Base-by-base conservation (phyloP, 2,113 vertebrate species). In the Platycercus adscitus region DNA sequence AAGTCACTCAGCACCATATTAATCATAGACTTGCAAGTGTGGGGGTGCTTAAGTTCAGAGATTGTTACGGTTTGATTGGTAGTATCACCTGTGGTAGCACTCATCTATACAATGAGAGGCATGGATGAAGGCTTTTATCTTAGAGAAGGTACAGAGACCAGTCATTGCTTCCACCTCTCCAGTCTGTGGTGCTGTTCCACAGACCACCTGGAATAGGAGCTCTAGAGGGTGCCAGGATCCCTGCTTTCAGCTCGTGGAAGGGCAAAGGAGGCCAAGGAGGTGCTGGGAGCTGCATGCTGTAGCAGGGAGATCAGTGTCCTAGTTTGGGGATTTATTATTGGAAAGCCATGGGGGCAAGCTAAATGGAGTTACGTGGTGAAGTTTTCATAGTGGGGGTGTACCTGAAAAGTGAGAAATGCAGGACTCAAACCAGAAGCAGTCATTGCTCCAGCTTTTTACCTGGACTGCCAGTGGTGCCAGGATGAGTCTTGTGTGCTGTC, bases 291-390 rank as follows among this genome's bases (percentile, higher is more conserved):
- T 79, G 6, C 43, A 9, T 31, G 33, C 44, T 78, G 2, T 25
- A 14, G 73, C 6, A 10, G 17, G 50, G 44, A 56, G 28, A 46
- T 68, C 18, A 17, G 11, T 19, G 41, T 28, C 18, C 29, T 9
- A 16, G 0, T 55, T 46, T 55, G 52, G 19, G 26, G 24, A 39
- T 39, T 8, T 15, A 2, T 29, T n/a, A 8, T 19, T 49, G 44
- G 46, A 81, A 46, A 3, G 1, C 6, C 1, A 0, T 10, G 13
- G 17, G 10, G 16, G 5, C 14, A 68, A 71, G n/a, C 16, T 31
- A 71, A 35, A 33, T 29, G 17, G 44, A 26, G 11, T 28, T 43
- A 20, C 0, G 3, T 3, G 55, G 33, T 50, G 10, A 7, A 41
- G 3, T 66, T 91, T 44, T 56, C n/a, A n/a, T 21, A 58, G 28